phyloP scores from a whole-genome alignment of 1,140 invertebrate genomes.

The Lysiphlebus fabarum region DNA sequence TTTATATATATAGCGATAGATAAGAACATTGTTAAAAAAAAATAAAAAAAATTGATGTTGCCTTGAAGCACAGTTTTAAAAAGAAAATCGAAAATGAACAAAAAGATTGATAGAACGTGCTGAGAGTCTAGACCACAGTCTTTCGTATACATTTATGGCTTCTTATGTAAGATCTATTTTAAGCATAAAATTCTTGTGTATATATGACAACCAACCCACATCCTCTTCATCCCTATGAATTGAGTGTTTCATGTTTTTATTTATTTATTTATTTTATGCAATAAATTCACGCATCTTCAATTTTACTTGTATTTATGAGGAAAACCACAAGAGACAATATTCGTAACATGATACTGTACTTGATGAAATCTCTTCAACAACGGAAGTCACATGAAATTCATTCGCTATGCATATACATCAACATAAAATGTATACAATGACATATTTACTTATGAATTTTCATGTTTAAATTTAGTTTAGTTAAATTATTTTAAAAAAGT shows the following conservation, averaged over 20 bases:
- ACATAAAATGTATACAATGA: no score
- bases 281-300: slow-evolving; percentile 2
- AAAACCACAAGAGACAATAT: slow-evolving; percentile 11
- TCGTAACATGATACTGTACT: slow-evolving; percentile 26
- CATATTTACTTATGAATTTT: no score
- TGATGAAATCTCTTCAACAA: slow-evolving; percentile 9
- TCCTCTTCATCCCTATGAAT: no score
- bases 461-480: no score
- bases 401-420: no score
- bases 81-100: slow-evolving; percentile 11
- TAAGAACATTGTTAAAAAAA: not conserved
- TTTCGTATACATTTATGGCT: not conserved
- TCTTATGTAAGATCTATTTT: no score
- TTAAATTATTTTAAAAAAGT: no score
- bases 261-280: not conserved
- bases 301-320: not conserved
- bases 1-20: not conserved
- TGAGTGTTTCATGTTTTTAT: not conserved
- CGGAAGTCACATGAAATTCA: not conserved
- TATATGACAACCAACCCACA: no score
- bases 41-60: slow-evolving; percentile 2
- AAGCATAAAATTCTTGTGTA: not conserved
- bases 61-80: slow-evolving; percentile 12
- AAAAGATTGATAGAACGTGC: slow-evolving; percentile 13
- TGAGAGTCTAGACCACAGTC: slow-evolving; percentile 7